Conservation (phyloP, 2,113 vertebrate genomes). For the Pterocles gutturalis region DNA sequence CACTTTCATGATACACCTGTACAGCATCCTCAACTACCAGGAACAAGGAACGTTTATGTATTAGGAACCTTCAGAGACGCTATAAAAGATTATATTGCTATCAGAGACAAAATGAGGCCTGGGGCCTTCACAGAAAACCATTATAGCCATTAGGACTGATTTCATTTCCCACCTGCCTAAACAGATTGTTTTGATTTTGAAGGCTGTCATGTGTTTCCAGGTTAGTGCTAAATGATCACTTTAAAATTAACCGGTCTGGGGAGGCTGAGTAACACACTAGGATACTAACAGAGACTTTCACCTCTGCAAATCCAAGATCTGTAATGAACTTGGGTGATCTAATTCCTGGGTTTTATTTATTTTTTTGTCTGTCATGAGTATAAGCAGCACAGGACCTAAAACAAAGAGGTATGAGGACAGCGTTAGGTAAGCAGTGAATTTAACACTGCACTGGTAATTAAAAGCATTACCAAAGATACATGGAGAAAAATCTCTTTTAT, state of each 20-base stretch:
- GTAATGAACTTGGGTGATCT: background rate
- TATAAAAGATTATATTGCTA: conserved; percentile 71
- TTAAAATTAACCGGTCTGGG: conserved; percentile 8
- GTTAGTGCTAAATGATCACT: conserved; percentile 60
- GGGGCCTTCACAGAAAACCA: conserved; percentile 52
- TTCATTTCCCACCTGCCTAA: conserved; percentile 62
- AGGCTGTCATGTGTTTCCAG: conserved; percentile 37
- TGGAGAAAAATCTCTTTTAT: background rate
- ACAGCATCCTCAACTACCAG: conserved; percentile 61
- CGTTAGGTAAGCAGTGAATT: background rate
- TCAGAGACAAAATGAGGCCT: conserved; percentile 53
- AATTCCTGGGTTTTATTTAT: background rate
- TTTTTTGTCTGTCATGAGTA: background rate
- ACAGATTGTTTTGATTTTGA: conserved; percentile 69
- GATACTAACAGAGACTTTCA: background rate
- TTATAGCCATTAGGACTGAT: background rate
- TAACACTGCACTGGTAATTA: background rate
- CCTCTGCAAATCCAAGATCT: background rate
- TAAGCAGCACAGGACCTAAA: background rate
- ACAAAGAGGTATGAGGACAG: background rate
- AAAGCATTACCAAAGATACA: background rate
- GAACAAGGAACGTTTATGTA: conserved; percentile 59
- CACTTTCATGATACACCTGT: conserved; percentile 72
- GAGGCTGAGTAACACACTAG: background rate
- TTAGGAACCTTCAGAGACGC: conserved; percentile 68